phyloP scores from a whole-genome alignment of 2,113 vertebrate species.

The Melozone crissalis region DNA sequence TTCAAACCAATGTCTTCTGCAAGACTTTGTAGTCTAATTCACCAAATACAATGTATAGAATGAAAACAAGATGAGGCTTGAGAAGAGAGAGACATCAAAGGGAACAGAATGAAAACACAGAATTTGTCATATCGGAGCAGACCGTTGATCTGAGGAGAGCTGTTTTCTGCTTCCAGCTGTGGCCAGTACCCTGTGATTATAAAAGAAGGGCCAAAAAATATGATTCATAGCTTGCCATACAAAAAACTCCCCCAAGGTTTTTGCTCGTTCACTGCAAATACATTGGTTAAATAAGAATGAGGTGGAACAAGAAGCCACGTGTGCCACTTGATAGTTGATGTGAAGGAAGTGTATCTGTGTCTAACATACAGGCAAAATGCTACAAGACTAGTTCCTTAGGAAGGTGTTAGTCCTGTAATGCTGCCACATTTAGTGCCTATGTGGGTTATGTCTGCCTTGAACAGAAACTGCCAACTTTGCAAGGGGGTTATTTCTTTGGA shows the following conservation, averaged over 20 bases:
- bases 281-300: conserved; percentile 9
- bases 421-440: neutral
- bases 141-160: conserved; percentile 33
- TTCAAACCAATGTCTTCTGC: conserved; percentile 34
- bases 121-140: conserved; percentile 58
- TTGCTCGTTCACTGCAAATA: conserved; percentile 1
- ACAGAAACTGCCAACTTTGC: neutral
- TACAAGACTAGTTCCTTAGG: neutral
- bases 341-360: neutral
- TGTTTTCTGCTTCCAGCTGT: conserved; percentile 53
- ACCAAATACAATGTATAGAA: conserved; percentile 52
- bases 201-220: conserved; percentile 11
- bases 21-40: conserved; percentile 62
- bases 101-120: conserved; percentile 43
- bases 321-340: neutral
- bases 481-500: neutral
- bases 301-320: neutral
- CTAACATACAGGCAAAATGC: neutral
- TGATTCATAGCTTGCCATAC: conserved; percentile 7
- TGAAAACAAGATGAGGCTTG: conserved; percentile 66
- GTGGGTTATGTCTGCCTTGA: neutral
- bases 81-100: conserved; percentile 60
- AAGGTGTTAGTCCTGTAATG: neutral
- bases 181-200: conserved; percentile 13
- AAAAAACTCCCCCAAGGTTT: neutral